phyloP scores from a whole-genome alignment of 2,888 invertebrate species.

The Liposcelis brunnea region DNA sequence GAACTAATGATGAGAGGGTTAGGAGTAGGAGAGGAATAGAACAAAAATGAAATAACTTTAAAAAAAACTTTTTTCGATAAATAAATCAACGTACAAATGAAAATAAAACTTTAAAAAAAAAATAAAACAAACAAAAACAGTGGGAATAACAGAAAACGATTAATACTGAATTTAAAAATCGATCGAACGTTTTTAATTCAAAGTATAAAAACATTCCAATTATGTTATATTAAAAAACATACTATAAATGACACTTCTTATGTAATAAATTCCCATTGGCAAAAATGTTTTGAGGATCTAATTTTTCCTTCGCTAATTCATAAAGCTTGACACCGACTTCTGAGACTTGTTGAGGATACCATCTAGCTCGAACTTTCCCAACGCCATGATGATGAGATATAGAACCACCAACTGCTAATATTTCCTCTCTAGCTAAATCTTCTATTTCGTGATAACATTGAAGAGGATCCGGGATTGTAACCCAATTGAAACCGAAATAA shows the following conservation, averaged over 20 bases:
- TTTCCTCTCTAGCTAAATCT: conserved; percentile 75
- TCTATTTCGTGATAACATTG: conserved; percentile 74
- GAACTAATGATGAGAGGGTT: too few relatives aligned
- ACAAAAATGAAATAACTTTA: too few relatives aligned
- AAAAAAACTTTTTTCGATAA: too few relatives aligned
- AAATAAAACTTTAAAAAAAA: too few relatives aligned
- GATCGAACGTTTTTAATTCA: too few relatives aligned
- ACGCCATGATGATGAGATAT: conserved; percentile 95
- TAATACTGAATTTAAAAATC: too few relatives aligned
- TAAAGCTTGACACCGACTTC: conserved; percentile 59
- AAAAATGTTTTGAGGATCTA: conserved; percentile 93
- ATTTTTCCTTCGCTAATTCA: conserved; percentile 61
- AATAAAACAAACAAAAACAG: too few relatives aligned
- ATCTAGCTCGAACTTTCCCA: conserved; percentile 78
- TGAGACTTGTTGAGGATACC: conserved; percentile 53
- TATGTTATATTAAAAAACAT: too few relatives aligned
- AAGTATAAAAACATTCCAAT: too few relatives aligned
- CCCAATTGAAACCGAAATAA: conserved; percentile 71
- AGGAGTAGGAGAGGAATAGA: too few relatives aligned
- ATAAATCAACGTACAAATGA: too few relatives aligned
- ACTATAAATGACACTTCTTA: conserved; percentile 18
- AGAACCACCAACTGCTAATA: conserved; percentile 76
- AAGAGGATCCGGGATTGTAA: conserved; percentile 46
- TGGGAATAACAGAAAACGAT: too few relatives aligned
- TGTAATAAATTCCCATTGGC: conserved; percentile 62